phyloP scores from a whole-genome alignment of 2,888 invertebrate genomes.

The Erebia aethiops region DNA sequence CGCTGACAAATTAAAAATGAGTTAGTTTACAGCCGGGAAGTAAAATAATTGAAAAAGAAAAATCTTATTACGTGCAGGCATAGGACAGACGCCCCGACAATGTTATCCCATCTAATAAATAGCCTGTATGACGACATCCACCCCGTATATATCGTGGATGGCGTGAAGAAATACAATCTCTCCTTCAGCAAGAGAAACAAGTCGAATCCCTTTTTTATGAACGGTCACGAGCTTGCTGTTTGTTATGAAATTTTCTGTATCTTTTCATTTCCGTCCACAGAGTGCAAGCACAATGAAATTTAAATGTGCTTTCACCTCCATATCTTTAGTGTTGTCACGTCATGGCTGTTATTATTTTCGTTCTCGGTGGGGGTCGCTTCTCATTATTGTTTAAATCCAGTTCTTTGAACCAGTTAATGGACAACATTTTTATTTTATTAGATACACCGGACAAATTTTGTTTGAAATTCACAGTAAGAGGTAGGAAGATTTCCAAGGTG shows the following conservation, averaged over 20 bases:
- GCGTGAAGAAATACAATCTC: conserved; percentile 72
- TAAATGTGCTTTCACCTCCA: conserved; percentile 37
- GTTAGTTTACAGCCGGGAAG: conserved; percentile 74
- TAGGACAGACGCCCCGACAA: conserved; percentile 63
- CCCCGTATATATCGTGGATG: conserved; percentile 52
- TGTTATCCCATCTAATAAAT: conserved; percentile 79
- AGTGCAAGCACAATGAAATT: conserved; percentile 36
- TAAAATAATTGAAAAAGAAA: conserved; percentile 69
- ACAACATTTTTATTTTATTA: conserved; percentile 6
- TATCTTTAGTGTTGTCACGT: conserved; percentile 31
- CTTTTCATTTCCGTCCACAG: conserved; percentile 55
- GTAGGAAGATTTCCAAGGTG: not conserved
- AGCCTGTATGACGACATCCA: conserved; percentile 74
- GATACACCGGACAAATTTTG: not conserved
- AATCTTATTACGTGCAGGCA: conserved; percentile 70
- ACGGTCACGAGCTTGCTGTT: conserved; percentile 62
- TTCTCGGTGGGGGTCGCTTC: not conserved
- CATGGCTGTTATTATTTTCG: conserved; percentile 24
- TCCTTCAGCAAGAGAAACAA: conserved; percentile 66
- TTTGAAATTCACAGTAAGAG: not conserved
- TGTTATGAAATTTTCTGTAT: conserved; percentile 60
- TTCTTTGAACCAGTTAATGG: not conserved
- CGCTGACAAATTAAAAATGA: conserved; percentile 79
- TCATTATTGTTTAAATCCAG: conserved; percentile 9
- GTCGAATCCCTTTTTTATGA: conserved; percentile 71